Conservation (phyloP, 2,888 invertebrate genomes). For the Mesoligia furuncula region DNA sequence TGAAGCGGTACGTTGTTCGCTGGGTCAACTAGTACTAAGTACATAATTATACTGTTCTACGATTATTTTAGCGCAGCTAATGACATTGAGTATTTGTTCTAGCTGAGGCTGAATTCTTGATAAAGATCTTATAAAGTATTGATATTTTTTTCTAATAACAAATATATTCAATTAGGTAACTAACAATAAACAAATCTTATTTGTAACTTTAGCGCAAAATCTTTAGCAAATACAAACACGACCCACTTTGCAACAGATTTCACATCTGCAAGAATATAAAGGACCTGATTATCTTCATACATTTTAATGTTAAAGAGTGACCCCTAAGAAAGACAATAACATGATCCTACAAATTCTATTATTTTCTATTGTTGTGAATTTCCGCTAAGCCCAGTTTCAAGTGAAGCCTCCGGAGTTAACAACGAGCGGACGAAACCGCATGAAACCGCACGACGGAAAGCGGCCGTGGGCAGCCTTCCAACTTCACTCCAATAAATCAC, state of each 20-base stretch:
- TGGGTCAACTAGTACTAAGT: too few relatives aligned
- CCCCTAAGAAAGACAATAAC: not conserved
- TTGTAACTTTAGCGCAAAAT: not conserved
- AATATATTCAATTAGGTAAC: not conserved
- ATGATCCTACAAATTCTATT: constrained; percentile 4
- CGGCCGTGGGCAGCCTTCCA: constrained; percentile 81
- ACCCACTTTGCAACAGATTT: not conserved
- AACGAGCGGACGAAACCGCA: constrained; percentile 64
- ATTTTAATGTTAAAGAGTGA: not conserved
- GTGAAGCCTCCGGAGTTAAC: constrained; percentile 26
- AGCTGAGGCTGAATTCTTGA: constrained; percentile 5
- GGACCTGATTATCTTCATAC: too few relatives aligned
- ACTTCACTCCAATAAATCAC: constrained; percentile 83
- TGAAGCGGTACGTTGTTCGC: too few relatives aligned
- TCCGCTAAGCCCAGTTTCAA: constrained; percentile 16
- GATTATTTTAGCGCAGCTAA: not conserved
- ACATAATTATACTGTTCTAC: not conserved
- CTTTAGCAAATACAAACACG: not conserved
- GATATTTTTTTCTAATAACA: not conserved
- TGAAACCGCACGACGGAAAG: constrained; percentile 65
- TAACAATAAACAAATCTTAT: not conserved
- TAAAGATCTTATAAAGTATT: not conserved
- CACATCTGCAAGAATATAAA: not conserved
- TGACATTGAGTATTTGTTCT: not conserved
- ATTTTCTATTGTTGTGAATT: constrained; percentile 24